phyloP scores from a whole-genome alignment of 2,888 invertebrate genomes.

The Andrena fulva region DNA sequence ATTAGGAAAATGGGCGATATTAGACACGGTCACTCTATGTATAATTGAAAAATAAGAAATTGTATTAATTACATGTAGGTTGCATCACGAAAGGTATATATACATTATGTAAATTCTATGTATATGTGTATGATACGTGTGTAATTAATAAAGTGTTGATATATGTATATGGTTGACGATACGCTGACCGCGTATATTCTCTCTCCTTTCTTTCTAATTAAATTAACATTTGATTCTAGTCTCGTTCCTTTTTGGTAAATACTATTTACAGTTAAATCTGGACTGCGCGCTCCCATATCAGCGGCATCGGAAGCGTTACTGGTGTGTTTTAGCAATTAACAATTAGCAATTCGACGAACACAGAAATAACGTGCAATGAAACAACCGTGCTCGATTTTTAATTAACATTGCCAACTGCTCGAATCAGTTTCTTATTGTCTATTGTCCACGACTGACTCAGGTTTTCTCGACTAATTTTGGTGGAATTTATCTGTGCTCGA shows the following conservation, averaged over 20 bases:
- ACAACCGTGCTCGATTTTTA: neutral
- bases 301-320: constrained; percentile 9
- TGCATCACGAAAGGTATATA: neutral
- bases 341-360: constrained; percentile 23
- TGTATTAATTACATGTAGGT: no score
- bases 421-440: neutral
- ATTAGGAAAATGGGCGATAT: no score
- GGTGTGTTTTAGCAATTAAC: neutral
- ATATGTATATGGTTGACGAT: constrained; percentile 79
- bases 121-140: constrained; percentile 79
- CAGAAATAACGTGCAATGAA: constrained; percentile 13
- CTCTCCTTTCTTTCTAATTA: constrained; percentile 1
- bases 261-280: constrained; percentile 16
- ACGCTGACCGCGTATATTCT: constrained; percentile 10
- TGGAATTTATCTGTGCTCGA: neutral
- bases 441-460: neutral
- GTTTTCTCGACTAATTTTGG: neutral
- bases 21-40: no score
- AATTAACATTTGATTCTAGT: constrained; percentile 26
- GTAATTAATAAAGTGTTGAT: constrained; percentile 81
- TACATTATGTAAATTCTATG: constrained; percentile 64
- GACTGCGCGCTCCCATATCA: neutral
- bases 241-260: constrained; percentile 38
- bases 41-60: no score
- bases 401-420: neutral